Conservation (phyloP, 2,888 invertebrate genomes). For the Ecliptopera silaceata region DNA sequence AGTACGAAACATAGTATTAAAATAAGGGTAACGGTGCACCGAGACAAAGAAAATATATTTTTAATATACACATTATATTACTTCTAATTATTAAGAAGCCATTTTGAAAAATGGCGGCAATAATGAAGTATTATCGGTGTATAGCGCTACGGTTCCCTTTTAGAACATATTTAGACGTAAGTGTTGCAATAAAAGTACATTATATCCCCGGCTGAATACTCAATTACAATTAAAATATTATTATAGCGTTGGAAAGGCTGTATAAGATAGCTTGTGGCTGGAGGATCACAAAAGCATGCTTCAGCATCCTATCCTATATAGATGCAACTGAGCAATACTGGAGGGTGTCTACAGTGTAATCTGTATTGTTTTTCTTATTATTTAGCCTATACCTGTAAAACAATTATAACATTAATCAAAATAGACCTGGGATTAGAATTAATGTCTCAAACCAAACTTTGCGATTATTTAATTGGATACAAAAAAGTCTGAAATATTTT, state of each 20-base stretch:
- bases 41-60: constrained; percentile 67
- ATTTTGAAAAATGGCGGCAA: constrained; percentile 57
- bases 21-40: constrained; percentile 62
- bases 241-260: constrained; percentile 39
- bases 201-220: constrained; percentile 39
- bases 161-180: constrained; percentile 44
- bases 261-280: constrained; percentile 42
- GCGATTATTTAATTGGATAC: too few species aligned
- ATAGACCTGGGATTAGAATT: too few species aligned
- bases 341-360: constrained; percentile 13
- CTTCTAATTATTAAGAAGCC: constrained; percentile 57
- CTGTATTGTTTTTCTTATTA: too few species aligned
- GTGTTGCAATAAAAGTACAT: constrained; percentile 61
- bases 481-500: too few species aligned
- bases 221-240: constrained; percentile 21
- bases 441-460: too few species aligned
- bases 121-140: constrained; percentile 46
- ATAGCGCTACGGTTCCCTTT: constrained; percentile 38
- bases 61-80: constrained; percentile 67
- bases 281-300: neutral
- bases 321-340: neutral
- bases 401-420: too few species aligned
- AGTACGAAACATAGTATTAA: constrained; percentile 59
- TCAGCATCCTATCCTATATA: neutral
- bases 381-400: too few species aligned